Evolutionary conservation across 2,888 invertebrate genomes (phyloP), one percentile per base, ranked within the genome.

Genomic region (Andrena flavipes): DNA sequence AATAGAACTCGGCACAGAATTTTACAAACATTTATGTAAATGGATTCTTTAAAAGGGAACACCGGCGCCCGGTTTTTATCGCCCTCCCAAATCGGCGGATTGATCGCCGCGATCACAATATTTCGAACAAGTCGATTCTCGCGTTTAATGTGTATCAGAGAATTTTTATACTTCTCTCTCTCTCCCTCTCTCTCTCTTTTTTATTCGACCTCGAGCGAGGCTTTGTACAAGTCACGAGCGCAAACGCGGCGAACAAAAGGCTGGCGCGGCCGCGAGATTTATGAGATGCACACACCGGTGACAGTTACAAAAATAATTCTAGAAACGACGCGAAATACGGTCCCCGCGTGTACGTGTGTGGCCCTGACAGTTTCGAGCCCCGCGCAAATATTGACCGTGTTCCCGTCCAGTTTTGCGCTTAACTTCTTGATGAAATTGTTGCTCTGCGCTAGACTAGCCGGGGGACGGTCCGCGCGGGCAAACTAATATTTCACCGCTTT

Each of bases 241-340:
- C 35, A 70, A 65, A 65, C 51, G 23, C 29, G 30, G 6, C 64
- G 51, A 71, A 76, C 76, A 76, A 80, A 80, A 65, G 2, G 48
- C 13, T 5, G 26, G 29, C 48, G 56, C 33, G 26, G 68, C n/a
- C 5, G 49, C 54, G 26, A 71, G 77, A 80, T 80, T 80, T 80
- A 80, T 77, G 77, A 54, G 77, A 54, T 72, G 33, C 33, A 48
- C 54, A 67, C 16, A 23, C 20, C 62, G 51, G 64, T 67, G 80
- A 77, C 80, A 77, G 80, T 80, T 72, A 62, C 77, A 54, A 77
- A 80, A 80, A 80, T 80, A 77, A 77, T 80, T 80, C 71, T 30
- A 59, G 23, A 65, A 59, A 54, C 65, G 30, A 16, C 62, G 35
- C 71, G 71, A 72, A 65, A 76, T 76, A 79, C 70, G 79, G 69